A percentile compares a stretch with the other conserved stretches of the same genome.
Evolutionary conservation across 2,888 invertebrate species (phyloP).

Genomic region (Allygus modestus): DNA sequence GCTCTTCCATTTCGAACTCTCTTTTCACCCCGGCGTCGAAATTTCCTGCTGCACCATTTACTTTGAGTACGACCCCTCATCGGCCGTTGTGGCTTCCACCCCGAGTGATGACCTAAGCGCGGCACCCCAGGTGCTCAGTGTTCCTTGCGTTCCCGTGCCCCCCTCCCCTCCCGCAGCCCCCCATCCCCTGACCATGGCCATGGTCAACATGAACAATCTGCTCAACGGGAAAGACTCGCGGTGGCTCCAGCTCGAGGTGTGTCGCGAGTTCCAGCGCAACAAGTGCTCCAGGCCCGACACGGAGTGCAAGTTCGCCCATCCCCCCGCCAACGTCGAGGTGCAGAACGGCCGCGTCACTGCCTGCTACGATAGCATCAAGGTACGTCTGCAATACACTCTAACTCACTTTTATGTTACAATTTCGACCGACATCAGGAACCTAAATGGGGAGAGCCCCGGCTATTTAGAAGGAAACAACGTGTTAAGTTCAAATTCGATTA

Average conservation of each 20-base stretch:
- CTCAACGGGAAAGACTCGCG: constrained; percentile 99
- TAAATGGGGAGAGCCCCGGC: too few relatives aligned
- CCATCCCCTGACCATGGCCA: constrained; percentile 80
- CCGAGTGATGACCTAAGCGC: constrained; percentile 54
- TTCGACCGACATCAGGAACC: too few relatives aligned
- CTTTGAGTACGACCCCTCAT: constrained; percentile 49
- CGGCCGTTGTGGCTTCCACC: constrained; percentile 48
- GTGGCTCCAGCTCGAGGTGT: constrained; percentile 99
- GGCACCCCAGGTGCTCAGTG: constrained; percentile 43
- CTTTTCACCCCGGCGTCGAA: constrained; percentile 42
- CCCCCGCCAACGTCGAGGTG: constrained; percentile 99
- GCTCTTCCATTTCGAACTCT: constrained; percentile 5
- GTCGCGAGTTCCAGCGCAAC: constrained; percentile 99
- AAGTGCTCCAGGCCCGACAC: constrained; percentile 99
- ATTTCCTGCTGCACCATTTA: constrained; percentile 48
- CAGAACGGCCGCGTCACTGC: constrained; percentile 99
- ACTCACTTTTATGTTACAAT: too few relatives aligned
- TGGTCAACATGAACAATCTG: constrained; percentile 98
- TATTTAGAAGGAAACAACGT: too few relatives aligned
- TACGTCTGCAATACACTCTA: constrained; percentile 77
- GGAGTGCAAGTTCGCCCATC: constrained; percentile 99
- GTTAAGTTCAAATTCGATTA: too few relatives aligned
- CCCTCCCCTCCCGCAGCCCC: constrained; percentile 72
- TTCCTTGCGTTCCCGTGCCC: constrained; percentile 11
- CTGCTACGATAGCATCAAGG: constrained; percentile 99